phyloP scores from a whole-genome alignment of 2,797 vertebrate genomes.

The Syngnathus acus region DNA sequence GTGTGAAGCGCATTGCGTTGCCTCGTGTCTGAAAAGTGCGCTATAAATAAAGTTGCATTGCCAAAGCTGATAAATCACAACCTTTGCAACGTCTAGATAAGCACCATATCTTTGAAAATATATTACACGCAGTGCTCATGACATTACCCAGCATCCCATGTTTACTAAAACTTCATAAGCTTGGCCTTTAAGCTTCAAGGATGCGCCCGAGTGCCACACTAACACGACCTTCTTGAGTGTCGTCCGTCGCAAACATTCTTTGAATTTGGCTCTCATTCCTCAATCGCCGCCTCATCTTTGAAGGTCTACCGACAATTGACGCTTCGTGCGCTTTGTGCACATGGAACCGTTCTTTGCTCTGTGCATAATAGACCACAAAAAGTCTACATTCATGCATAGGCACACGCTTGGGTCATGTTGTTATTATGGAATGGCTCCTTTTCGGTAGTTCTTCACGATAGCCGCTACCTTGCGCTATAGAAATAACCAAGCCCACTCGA shows the following conservation, averaged over 20 bases:
- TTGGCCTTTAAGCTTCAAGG: not conserved
- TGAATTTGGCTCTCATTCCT: not conserved
- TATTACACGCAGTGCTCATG: not conserved
- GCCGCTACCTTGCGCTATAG: not conserved
- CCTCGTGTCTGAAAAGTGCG: too few species aligned
- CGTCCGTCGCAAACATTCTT: not conserved
- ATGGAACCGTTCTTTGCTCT: too few species aligned
- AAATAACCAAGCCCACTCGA: not conserved
- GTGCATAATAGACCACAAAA: not conserved
- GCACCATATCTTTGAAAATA: too few species aligned
- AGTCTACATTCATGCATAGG: too few species aligned
- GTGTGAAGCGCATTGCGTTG: too few species aligned
- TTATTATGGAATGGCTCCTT: not conserved
- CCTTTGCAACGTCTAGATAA: too few species aligned
- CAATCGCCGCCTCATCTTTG: too few species aligned
- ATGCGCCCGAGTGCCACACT: not conserved
- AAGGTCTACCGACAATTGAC: too few species aligned
- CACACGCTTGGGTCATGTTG: too few species aligned
- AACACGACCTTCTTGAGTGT: not conserved
- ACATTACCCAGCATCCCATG: slow-evolving; percentile 11
- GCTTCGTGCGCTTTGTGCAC: too few species aligned
- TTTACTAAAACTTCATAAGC: not conserved
- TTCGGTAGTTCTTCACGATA: not conserved
- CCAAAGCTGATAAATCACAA: too few species aligned
- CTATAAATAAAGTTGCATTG: too few species aligned